Conservation (phyloP, 2,888 invertebrate genomes). For the Trachelus iudaicus region DNA sequence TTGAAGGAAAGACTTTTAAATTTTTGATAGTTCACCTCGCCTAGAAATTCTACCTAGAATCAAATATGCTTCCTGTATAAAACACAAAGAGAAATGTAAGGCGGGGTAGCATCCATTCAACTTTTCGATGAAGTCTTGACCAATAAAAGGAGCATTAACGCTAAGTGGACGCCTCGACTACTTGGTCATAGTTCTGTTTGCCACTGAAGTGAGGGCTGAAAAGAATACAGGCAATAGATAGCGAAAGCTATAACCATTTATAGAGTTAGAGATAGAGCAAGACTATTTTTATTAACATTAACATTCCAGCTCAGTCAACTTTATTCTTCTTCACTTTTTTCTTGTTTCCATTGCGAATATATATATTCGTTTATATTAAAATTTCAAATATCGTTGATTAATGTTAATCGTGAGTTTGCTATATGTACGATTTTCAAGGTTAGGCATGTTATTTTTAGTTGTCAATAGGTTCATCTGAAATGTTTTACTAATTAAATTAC, state of each 20-base stretch:
- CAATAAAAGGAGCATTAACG: constrained; percentile 61
- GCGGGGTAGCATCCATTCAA: constrained; percentile 30
- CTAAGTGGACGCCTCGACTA: constrained; percentile 57
- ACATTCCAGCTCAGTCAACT: not conserved
- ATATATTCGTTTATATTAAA: no score
- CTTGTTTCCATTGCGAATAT: not conserved
- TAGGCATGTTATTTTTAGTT: not conserved
- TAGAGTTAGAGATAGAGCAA: not conserved
- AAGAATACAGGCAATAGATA: constrained; percentile 36
- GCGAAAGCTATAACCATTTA: constrained; percentile 32
- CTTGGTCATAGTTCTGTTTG: constrained; percentile 54
- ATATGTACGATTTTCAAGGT: not conserved
- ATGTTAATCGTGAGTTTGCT: not conserved
- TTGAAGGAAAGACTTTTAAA: constrained; percentile 19
- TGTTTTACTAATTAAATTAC: not conserved
- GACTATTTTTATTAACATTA: not conserved
- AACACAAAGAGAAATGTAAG: not conserved
- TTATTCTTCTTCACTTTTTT: not conserved
- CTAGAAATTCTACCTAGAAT: not conserved
- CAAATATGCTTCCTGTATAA: not conserved
- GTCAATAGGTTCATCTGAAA: not conserved
- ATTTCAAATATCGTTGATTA: not conserved
- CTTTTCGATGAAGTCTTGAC: constrained; percentile 53
- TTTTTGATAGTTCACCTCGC: not conserved
- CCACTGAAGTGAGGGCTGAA: constrained; percentile 41